A percentile compares a stretch with the other conserved stretches of the same genome.
phyloP scores from a whole-genome alignment of 2,888 invertebrate species.

The Ectropis crepuscularia region DNA sequence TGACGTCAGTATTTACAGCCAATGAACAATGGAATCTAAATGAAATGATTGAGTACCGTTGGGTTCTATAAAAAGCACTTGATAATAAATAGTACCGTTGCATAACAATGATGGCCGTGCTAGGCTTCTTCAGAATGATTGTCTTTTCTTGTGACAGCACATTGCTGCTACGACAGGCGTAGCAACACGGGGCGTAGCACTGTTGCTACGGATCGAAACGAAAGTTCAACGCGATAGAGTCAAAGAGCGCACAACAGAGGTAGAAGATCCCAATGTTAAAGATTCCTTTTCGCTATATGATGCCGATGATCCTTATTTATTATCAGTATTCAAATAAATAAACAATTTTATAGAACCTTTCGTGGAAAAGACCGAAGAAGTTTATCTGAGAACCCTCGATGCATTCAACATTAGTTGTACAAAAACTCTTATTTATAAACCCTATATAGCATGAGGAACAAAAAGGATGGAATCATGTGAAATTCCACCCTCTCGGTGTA shows the following conservation, averaged over 20 bases:
- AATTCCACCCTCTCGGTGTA: conserved; percentile 67
- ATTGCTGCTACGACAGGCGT: conserved; percentile 66
- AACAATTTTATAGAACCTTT: conserved; percentile 26
- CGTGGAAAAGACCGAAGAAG: conserved; percentile 21
- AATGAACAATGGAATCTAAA: conserved; percentile 7
- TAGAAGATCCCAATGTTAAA: not conserved
- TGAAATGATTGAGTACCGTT: not conserved
- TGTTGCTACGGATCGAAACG: conserved; percentile 61
- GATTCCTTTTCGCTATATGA: conserved; percentile 14
- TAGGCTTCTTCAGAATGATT: conserved; percentile 12
- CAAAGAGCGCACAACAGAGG: not conserved
- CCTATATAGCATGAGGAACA: conserved; percentile 48
- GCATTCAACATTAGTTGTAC: conserved; percentile 29
- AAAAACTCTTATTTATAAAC: conserved; percentile 53
- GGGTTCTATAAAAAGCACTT: conserved; percentile 1
- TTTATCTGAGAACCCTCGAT: conserved; percentile 29
- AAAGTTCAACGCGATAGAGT: conserved; percentile 20
- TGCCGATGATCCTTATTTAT: conserved; percentile 18
- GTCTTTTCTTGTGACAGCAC: conserved; percentile 17
- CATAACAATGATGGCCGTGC: too few species aligned
- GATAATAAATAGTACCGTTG: not conserved
- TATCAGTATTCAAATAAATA: conserved; percentile 26
- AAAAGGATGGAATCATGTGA: conserved; percentile 65
- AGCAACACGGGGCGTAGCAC: conserved; percentile 64
- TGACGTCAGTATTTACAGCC: conserved; percentile 4